These are phyloP conservation scores for Falco novaeseelandiae DNA, from an alignment of 2,797 vertebrate genomes.

Conservation along the genomic window DNA sequence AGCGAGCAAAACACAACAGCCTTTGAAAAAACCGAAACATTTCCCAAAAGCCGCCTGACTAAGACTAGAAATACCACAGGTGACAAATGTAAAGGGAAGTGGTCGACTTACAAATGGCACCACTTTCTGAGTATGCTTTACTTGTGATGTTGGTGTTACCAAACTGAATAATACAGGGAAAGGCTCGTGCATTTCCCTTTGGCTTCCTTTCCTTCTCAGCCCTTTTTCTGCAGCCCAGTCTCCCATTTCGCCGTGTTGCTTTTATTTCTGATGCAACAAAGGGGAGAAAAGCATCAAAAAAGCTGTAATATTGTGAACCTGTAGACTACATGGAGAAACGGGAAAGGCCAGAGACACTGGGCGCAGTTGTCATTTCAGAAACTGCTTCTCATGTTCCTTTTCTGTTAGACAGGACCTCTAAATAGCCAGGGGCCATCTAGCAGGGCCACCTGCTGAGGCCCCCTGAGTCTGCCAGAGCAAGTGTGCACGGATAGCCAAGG, in stretches of 20 bases:
- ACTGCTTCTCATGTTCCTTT: neutral
- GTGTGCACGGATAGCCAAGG: neutral
- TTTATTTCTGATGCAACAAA: neutral
- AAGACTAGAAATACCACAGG: neutral
- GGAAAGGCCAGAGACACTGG: neutral
- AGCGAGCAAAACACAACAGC: neutral
- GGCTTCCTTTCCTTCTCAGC: neutral
- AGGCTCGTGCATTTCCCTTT: neutral
- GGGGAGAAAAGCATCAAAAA: neutral
- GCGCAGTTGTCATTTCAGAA: neutral
- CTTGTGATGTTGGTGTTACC: neutral
- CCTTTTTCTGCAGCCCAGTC: neutral
- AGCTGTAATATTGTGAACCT: neutral
- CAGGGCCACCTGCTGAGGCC: neutral
- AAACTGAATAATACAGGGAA: neutral
- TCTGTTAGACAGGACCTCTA: neutral
- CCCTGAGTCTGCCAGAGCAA: neutral
- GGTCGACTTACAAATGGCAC: neutral
- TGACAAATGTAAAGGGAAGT: neutral
- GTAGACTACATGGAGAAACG: neutral
- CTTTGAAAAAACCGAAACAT: neutral
- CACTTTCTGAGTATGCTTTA: neutral
- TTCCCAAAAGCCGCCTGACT: neutral
- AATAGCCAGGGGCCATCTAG: neutral
- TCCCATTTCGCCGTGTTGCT: neutral